phyloP scores from a whole-genome alignment of 2,888 invertebrate genomes.

The Eristalis arbustorum region DNA sequence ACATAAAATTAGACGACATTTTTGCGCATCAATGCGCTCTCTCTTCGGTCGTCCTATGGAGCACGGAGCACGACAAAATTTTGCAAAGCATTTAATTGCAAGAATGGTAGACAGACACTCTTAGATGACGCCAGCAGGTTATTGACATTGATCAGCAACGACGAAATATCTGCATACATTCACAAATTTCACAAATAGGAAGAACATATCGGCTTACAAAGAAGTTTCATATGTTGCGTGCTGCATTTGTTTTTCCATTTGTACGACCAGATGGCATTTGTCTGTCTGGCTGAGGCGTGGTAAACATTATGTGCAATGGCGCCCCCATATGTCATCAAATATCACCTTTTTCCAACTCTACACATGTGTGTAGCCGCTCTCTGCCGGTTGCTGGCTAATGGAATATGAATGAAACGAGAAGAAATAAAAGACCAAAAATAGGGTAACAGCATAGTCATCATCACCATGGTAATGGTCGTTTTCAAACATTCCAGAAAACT shows the following conservation, averaged over 20 bases:
- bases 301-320: not conserved
- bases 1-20: conserved; percentile 10
- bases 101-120: not conserved
- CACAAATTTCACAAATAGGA: not conserved
- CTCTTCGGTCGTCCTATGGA: not conserved
- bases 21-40: conserved; percentile 14
- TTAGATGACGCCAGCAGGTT: conserved; percentile 28
- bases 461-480: conserved; percentile 34
- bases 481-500: conserved; percentile 44
- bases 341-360: not conserved
- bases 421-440: not conserved
- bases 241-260: not conserved
- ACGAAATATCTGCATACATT: not conserved
- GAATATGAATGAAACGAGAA: conserved; percentile 9
- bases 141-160: conserved; percentile 38
- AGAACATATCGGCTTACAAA: not conserved
- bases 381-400: not conserved
- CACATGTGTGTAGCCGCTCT: not conserved
- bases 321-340: not conserved
- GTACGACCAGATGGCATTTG: not conserved
- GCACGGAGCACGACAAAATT: not conserved
- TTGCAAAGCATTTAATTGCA: not conserved
- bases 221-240: too few relatives aligned
- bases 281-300: not conserved
- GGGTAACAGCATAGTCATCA: conserved; percentile 24